Conservation (phyloP, 2,797 vertebrate species). For the Anabacerthia variegaticeps region DNA sequence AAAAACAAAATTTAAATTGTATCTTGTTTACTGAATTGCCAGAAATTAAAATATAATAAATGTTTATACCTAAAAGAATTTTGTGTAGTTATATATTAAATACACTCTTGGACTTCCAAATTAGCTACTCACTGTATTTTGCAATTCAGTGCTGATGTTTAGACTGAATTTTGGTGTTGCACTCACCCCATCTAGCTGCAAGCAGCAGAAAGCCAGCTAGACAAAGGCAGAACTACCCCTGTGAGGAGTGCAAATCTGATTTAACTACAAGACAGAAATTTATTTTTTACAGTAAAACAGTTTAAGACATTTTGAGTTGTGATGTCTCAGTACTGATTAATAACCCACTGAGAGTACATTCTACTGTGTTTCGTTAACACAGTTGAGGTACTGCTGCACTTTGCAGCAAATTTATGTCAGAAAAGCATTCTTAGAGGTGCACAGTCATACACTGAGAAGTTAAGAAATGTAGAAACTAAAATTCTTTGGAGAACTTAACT, state of each 20-base stretch:
- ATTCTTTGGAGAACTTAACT: background rate
- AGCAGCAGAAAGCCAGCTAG: background rate
- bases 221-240: background rate
- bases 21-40: background rate
- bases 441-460: background rate
- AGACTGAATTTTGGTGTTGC: background rate
- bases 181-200: conserved; percentile 52
- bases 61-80: background rate
- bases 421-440: background rate
- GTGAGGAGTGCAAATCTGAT: background rate
- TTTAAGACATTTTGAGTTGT: background rate
- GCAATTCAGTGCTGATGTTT: background rate
- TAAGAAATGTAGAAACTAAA: background rate
- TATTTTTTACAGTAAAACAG: background rate
- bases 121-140: background rate
- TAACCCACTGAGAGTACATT: background rate
- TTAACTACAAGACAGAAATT: background rate
- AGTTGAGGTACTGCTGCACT: background rate
- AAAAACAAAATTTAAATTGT: background rate
- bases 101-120: background rate
- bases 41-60: background rate
- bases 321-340: background rate
- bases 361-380: background rate
- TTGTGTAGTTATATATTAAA: background rate
- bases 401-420: background rate